A percentile compares a stretch with the other conserved stretches of the same genome.
These are phyloP conservation scores for Osmerus eperlanus DNA, from an alignment of 2,113 vertebrate genomes.

Conservation along the genomic window DNA sequence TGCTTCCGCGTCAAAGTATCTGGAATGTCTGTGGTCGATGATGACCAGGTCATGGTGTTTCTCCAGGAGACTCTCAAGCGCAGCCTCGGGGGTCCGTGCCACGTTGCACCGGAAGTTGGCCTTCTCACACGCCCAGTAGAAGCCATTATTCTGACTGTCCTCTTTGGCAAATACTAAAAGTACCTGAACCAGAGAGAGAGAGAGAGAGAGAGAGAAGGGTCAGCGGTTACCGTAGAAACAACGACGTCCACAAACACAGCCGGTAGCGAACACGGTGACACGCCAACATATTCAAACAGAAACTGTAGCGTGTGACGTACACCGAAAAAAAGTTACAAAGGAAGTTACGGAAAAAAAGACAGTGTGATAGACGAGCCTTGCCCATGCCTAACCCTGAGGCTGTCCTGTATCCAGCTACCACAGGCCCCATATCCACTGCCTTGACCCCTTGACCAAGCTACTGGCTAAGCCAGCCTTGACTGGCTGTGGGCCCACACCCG, in stretches of 20 bases:
- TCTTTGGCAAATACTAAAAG: slow-evolving; percentile 99
- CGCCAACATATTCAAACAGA: not conserved
- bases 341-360: no score
- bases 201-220: not conserved
- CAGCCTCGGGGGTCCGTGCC: slow-evolving; percentile 81
- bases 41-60: slow-evolving; percentile 94
- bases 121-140: slow-evolving; percentile 93
- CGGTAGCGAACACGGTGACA: not conserved
- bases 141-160: slow-evolving; percentile 91
- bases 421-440: slow-evolving; percentile 43
- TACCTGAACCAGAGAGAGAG: slow-evolving; percentile 75
- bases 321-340: no score
- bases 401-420: slow-evolving; percentile 36
- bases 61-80: slow-evolving; percentile 86
- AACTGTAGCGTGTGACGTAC: no score
- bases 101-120: slow-evolving; percentile 86
- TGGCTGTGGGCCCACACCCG: slow-evolving; percentile 26
- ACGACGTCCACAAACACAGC: not conserved
- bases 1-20: slow-evolving; percentile 88
- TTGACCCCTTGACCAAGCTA: slow-evolving; percentile 51
- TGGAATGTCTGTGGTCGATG: slow-evolving; percentile 93
- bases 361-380: no score
- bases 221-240: not conserved
- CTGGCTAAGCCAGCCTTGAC: slow-evolving; percentile 52
- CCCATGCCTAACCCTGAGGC: not conserved